Evolutionary conservation across 2,797 vertebrate species (phyloP).

Genomic region (Myripristis murdjan): DNA sequence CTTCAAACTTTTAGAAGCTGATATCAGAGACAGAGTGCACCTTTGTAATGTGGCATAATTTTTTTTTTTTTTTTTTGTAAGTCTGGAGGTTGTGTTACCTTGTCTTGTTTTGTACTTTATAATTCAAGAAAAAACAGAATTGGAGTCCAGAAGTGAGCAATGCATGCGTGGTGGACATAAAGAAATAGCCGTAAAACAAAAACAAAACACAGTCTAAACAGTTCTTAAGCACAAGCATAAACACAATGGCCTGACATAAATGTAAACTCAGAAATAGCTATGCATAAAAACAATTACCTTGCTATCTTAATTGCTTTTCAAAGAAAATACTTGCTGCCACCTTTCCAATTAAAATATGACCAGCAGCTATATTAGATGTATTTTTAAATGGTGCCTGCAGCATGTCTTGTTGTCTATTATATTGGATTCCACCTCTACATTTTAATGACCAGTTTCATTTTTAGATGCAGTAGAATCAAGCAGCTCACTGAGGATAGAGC

Average conservation of each 20-base stretch:
- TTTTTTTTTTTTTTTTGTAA: constrained; percentile 21
- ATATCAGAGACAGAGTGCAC: constrained; percentile 14
- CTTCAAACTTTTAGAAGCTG: constrained; percentile 17
- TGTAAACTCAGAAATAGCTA: constrained; percentile 68
- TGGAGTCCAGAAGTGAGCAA: constrained; percentile 11
- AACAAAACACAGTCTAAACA: constrained; percentile 15
- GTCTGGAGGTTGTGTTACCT: neutral
- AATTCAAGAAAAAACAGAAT: neutral
- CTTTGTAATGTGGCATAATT: neutral
- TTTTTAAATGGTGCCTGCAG: constrained; percentile 81
- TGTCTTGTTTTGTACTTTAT: neutral
- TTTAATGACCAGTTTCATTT: constrained; percentile 72
- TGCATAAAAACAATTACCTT: constrained; percentile 78
- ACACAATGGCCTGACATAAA: constrained; percentile 46
- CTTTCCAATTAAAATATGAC: constrained; percentile 87
- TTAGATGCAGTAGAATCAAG: constrained; percentile 54
- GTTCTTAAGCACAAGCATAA: constrained; percentile 18
- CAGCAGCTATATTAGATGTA: constrained; percentile 78
- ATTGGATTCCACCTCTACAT: constrained; percentile 67
- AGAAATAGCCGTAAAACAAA: constrained; percentile 6
- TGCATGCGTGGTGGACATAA: constrained; percentile 18
- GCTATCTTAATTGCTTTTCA: constrained; percentile 86
- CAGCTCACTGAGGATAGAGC: constrained; percentile 21
- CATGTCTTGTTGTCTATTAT: constrained; percentile 74
- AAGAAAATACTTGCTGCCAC: constrained; percentile 82